A percentile compares a stretch with the other conserved stretches of the same genome.
Conservation (phyloP, 2,113 vertebrate genomes). For the Chiloscyllium plagiosum region DNA sequence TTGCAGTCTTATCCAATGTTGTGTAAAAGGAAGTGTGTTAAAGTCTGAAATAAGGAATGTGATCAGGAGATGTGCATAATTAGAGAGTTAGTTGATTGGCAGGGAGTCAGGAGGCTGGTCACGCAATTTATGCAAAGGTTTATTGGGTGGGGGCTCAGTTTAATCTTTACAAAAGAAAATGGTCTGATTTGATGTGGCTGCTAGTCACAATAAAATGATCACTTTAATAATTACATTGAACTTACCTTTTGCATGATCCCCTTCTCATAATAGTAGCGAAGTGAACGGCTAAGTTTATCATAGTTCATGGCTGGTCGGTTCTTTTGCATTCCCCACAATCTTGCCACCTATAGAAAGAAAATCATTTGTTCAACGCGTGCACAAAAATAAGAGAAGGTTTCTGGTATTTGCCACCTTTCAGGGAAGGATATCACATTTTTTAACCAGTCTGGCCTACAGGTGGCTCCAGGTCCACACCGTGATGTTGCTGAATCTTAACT, state of each 20-base stretch:
- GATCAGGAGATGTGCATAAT: background rate
- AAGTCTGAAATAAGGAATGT: background rate
- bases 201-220: background rate
- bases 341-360: slow-evolving; percentile 70
- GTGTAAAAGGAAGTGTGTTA: background rate
- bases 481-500: background rate
- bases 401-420: background rate
- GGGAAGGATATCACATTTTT: background rate
- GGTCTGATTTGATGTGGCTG: background rate
- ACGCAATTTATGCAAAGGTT: background rate
- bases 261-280: slow-evolving; percentile 96
- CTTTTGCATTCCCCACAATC: slow-evolving; percentile 98
- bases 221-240: background rate
- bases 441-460: background rate
- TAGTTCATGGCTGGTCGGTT: slow-evolving; percentile 99
- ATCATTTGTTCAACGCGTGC: background rate
- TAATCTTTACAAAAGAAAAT: background rate
- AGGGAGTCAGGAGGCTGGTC: background rate
- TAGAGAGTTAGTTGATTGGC: background rate
- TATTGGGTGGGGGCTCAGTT: background rate
- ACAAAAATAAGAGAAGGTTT: background rate
- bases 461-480: background rate
- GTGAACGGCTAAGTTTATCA: slow-evolving; percentile 92
- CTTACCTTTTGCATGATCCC: slow-evolving; percentile 98
- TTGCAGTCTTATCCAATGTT: background rate